Conservation (phyloP, 2,888 invertebrate species). For the Drosophila sordidula region DNA sequence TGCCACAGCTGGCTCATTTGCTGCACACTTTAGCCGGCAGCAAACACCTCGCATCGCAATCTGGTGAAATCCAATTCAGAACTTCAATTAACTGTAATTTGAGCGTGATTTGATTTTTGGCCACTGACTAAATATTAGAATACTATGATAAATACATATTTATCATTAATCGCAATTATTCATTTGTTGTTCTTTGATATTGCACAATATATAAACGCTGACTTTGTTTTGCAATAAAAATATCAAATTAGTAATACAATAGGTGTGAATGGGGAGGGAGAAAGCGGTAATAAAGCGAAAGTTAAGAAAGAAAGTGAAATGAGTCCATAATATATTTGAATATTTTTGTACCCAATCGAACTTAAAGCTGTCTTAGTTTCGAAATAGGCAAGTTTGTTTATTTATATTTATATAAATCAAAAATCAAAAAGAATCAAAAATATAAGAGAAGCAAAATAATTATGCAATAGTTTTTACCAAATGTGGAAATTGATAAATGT, state of each 20-base stretch:
- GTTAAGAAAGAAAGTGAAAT: background rate
- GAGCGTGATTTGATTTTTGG: conserved; percentile 49
- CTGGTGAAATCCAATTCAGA: conserved; percentile 26
- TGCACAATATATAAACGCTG: conserved; percentile 33
- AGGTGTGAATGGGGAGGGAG: background rate
- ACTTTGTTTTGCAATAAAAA: conserved; percentile 22
- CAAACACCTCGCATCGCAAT: conserved; percentile 20
- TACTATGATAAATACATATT: background rate
- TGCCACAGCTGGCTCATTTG: conserved; percentile 8
- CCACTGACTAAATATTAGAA: conserved; percentile 12
- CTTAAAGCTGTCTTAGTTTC: too few relatives aligned
- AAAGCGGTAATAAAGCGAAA: too few relatives aligned
- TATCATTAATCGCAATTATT: conserved; percentile 23
- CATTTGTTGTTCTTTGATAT: conserved; percentile 10
- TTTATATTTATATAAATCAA: too few relatives aligned
- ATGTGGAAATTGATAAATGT: too few relatives aligned
- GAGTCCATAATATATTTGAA: too few relatives aligned
- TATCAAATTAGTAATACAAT: conserved; percentile 45
- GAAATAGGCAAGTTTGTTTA: too few relatives aligned
- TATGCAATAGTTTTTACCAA: too few relatives aligned
- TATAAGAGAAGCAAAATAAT: too few relatives aligned
- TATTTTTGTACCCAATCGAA: too few relatives aligned
- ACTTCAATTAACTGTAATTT: conserved; percentile 44
- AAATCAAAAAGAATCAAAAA: too few relatives aligned
- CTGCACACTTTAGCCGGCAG: conserved; percentile 15